Conservation (phyloP, 2,888 invertebrate species). For the Phymatocera aterrima region DNA sequence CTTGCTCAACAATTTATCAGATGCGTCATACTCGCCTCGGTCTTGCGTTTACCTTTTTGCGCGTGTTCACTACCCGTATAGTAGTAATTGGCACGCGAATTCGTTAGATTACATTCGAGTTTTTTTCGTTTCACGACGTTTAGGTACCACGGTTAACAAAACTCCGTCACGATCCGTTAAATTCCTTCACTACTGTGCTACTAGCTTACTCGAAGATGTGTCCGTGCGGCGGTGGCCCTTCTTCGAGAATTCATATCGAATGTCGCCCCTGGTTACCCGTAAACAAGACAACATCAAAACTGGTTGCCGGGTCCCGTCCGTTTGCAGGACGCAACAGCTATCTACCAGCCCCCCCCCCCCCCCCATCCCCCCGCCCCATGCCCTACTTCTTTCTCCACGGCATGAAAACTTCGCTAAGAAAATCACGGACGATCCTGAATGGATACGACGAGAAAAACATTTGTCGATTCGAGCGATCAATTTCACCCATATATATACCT, state of each 20-base stretch:
- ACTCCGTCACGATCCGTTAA: conserved; percentile 1
- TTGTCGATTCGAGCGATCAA: neutral
- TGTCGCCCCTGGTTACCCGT: conserved; percentile 43
- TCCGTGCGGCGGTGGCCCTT: neutral
- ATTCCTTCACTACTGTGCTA: conserved; percentile 14
- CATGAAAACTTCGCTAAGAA: conserved; percentile 6
- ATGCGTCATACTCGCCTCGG: neutral
- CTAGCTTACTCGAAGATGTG: neutral
- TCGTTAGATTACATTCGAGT: neutral
- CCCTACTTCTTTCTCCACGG: neutral
- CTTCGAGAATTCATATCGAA: conserved; percentile 34
- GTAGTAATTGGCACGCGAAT: conserved; percentile 11
- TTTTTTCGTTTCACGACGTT: conserved; percentile 20
- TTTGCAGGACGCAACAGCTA: conserved; percentile 24
- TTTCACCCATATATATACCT: neutral
- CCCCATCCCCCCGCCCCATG: neutral
- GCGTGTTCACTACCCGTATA: neutral
- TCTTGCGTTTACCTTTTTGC: neutral
- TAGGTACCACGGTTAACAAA: neutral
- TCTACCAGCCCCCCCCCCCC: neutral
- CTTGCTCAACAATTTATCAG: neutral
- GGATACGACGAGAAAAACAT: neutral
- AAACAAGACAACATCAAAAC: conserved; percentile 26
- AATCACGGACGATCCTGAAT: neutral
- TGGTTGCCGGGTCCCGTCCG: neutral